Percentiles rank a stretch among this genome's conserved stretches.
Evolutionary conservation across 2,888 invertebrate genomes (phyloP).

Genomic region (Sminthurides aquaticus): DNA sequence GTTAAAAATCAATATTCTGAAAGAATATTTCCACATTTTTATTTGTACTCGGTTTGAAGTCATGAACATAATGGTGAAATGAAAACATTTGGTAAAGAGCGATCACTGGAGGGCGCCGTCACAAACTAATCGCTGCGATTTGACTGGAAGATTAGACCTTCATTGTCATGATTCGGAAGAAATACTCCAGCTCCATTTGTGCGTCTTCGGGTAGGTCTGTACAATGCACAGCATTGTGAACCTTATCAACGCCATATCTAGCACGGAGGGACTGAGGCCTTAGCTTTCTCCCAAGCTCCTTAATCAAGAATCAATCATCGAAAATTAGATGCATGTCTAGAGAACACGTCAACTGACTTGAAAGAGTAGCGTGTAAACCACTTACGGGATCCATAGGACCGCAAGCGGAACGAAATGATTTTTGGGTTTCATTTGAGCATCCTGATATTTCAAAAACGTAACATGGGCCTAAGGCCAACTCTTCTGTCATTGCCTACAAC

Average conservation of each 20-base stretch:
- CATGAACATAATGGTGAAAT: no score
- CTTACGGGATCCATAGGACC: slow-evolving; percentile 86
- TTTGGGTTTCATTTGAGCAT: slow-evolving; percentile 54
- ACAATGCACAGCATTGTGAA: slow-evolving; percentile 84
- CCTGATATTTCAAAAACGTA: slow-evolving; percentile 74
- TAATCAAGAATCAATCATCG: no score
- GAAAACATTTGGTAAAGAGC: no score
- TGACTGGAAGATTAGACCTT: slow-evolving; percentile 15
- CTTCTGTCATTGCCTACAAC: slow-evolving; percentile 69
- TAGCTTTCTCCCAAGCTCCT: slow-evolving; percentile 78
- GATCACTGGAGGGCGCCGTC: no score
- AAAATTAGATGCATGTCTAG: no score
- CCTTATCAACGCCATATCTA: slow-evolving; percentile 70
- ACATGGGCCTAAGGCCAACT: slow-evolving; percentile 75
- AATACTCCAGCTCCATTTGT: slow-evolving; percentile 58
- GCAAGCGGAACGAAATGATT: slow-evolving; percentile 71
- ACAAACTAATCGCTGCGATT: no score
- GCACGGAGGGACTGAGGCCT: slow-evolving; percentile 78
- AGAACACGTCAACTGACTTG: no score
- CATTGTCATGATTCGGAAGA: slow-evolving; percentile 30
- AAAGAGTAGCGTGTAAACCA: no score
- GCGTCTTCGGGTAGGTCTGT: slow-evolving; percentile 88
- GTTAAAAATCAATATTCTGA: no score
- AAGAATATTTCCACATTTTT: no score
- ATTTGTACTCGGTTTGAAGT: no score